Evolutionary conservation across 2,113 vertebrate genomes (phyloP).

Genomic region (Nettapus auritus): DNA sequence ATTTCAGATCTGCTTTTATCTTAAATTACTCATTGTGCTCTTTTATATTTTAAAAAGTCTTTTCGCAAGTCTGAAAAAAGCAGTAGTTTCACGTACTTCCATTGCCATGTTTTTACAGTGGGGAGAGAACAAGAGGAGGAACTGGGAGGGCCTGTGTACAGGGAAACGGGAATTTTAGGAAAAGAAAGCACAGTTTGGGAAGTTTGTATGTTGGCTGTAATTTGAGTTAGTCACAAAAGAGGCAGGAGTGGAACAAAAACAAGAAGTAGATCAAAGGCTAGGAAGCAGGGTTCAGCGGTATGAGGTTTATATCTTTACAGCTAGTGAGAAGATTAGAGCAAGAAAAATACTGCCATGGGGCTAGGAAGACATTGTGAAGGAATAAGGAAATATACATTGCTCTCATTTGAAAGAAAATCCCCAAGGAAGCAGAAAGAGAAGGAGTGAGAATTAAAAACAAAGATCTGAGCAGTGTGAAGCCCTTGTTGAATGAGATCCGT

Average conservation of each 20-base stretch:
- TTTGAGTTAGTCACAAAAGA: slow-evolving; percentile 67
- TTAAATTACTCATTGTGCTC: slow-evolving; percentile 50
- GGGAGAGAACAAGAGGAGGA: slow-evolving; percentile 15
- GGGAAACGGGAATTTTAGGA: slow-evolving; percentile 8
- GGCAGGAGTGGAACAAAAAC: slow-evolving; percentile 72
- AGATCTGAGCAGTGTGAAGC: slow-evolving; percentile 38
- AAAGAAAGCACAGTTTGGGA: slow-evolving; percentile 46
- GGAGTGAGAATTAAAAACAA: slow-evolving; percentile 41
- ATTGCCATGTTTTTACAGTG: slow-evolving; percentile 27
- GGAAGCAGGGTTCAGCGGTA: slow-evolving; percentile 46
- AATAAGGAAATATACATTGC: slow-evolving; percentile 58
- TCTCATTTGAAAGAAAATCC: slow-evolving; percentile 60
- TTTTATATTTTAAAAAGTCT: slow-evolving; percentile 32
- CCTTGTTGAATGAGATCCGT: neutral
- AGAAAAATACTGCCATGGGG: slow-evolving; percentile 68
- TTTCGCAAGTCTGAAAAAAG: neutral
- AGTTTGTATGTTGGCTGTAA: slow-evolving; percentile 53
- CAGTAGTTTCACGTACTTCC: neutral
- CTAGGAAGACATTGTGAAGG: slow-evolving; percentile 65
- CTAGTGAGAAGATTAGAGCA: slow-evolving; percentile 71
- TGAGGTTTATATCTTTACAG: slow-evolving; percentile 69
- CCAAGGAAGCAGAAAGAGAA: slow-evolving; percentile 41
- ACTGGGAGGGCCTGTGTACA: neutral
- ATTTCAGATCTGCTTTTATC: slow-evolving; percentile 64
- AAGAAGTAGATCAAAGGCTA: slow-evolving; percentile 68